A percentile compares a stretch with the other conserved stretches of the same genome.
Conservation (phyloP, 2,113 vertebrate species). For the Seriola rivoliana region DNA sequence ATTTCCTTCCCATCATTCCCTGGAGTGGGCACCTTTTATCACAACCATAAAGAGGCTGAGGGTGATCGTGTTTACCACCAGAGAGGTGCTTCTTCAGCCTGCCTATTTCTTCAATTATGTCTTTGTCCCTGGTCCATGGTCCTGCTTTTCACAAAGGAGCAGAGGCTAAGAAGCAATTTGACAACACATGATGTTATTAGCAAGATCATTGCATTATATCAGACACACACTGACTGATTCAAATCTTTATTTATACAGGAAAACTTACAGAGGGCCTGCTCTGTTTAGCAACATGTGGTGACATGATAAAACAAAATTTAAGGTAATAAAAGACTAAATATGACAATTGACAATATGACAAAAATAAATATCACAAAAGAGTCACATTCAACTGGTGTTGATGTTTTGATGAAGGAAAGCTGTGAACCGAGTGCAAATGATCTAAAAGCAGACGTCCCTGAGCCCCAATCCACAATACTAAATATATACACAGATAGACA, state of each 20-base stretch:
- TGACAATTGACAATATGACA: too few relatives aligned
- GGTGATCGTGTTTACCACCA: slow-evolving; percentile 2
- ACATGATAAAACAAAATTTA: too few relatives aligned
- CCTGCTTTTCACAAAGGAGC: background rate
- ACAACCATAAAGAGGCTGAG: slow-evolving; percentile 18
- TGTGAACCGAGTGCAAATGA: too few relatives aligned
- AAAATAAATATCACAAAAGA: background rate
- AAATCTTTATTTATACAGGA: background rate
- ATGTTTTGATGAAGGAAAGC: too few relatives aligned
- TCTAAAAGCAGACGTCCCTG: background rate
- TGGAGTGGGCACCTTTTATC: slow-evolving; percentile 34
- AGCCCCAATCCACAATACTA: background rate
- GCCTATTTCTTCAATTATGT: background rate
- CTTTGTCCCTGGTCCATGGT: too few relatives aligned
- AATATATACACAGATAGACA: background rate
- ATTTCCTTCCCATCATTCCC: slow-evolving; percentile 57
- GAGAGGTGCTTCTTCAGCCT: background rate
- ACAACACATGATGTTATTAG: background rate
- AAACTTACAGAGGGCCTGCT: background rate
- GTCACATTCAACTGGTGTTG: too few relatives aligned
- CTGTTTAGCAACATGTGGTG: background rate
- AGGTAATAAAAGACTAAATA: background rate
- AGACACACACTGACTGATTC: background rate
- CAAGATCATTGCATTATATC: background rate
- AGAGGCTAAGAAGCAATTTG: background rate